These are phyloP conservation scores for Alectura lathami DNA, from an alignment of 2,113 vertebrate species.

Conservation along the genomic window DNA sequence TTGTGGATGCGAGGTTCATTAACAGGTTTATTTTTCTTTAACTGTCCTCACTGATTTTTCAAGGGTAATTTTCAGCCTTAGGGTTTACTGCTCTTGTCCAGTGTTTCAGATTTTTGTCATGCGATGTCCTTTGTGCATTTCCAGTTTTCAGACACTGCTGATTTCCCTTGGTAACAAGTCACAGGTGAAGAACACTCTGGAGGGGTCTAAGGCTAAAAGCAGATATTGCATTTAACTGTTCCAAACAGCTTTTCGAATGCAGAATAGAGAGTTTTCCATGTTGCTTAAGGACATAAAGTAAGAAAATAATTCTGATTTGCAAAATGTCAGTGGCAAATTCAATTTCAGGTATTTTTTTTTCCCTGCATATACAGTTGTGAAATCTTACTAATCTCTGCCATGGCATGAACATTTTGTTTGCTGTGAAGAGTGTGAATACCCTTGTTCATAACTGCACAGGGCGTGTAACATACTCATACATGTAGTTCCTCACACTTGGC, in stretches of 20 bases:
- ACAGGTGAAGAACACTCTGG: neutral
- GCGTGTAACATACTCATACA: accelerated
- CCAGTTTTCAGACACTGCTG: neutral
- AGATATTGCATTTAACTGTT: neutral
- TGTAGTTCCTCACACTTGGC: neutral
- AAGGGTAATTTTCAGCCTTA: neutral
- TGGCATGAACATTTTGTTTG: neutral
- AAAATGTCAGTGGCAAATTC: neutral
- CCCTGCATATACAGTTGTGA: neutral
- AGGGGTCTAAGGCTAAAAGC: neutral
- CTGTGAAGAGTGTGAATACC: neutral
- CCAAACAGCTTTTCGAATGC: neutral
- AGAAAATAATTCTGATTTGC: neutral
- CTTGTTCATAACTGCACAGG: accelerated
- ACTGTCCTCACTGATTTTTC: neutral
- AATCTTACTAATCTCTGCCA: neutral
- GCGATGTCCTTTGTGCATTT: neutral
- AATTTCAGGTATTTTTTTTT: neutral
- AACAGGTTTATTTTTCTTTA: neutral
- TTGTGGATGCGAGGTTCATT: neutral
- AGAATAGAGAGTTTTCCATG: neutral
- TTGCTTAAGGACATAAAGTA: neutral
- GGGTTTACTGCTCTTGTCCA: neutral
- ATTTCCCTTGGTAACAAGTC: neutral
- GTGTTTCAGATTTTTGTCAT: neutral